phyloP scores from a whole-genome alignment of 1,140 invertebrate genomes.

The Nixonia krombeini region DNA sequence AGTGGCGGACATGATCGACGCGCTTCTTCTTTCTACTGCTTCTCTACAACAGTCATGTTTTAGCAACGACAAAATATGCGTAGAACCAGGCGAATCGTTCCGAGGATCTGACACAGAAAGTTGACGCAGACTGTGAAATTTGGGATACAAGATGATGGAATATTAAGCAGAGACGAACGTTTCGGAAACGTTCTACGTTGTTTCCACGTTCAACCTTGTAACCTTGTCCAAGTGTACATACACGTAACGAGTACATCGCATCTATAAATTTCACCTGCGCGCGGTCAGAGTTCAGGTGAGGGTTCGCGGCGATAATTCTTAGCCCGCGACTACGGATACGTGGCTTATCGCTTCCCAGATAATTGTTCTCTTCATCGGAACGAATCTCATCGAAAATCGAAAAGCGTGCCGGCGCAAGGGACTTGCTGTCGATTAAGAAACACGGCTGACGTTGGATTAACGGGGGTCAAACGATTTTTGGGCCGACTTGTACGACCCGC shows the following conservation, averaged over 20 bases:
- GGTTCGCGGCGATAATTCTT: constrained; percentile 37
- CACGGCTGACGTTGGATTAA: not conserved
- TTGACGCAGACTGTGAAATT: no score
- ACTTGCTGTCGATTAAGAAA: not conserved
- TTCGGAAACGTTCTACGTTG: constrained; percentile 35
- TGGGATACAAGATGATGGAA: constrained; percentile 31
- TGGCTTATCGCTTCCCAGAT: no score
- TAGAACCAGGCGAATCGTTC: no score
- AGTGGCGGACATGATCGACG: not conserved
- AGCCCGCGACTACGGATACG: no score
- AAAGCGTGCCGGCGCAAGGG: no score
- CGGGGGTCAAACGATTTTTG: not conserved
- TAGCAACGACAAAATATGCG: no score
- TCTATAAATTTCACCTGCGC: constrained; percentile 47
- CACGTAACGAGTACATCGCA: constrained; percentile 30
- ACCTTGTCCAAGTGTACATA: constrained; percentile 35
- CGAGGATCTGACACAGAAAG: no score
- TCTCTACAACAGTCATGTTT: no score
- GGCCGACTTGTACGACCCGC: not conserved
- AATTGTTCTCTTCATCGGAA: no score
- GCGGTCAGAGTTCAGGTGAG: constrained; percentile 26
- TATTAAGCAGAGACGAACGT: constrained; percentile 37
- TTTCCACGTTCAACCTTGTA: no score
- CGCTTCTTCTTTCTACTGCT: no score
- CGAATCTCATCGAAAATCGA: no score